phyloP scores from a whole-genome alignment of 1,140 invertebrate species.

The Protaetia brevitarsis region DNA sequence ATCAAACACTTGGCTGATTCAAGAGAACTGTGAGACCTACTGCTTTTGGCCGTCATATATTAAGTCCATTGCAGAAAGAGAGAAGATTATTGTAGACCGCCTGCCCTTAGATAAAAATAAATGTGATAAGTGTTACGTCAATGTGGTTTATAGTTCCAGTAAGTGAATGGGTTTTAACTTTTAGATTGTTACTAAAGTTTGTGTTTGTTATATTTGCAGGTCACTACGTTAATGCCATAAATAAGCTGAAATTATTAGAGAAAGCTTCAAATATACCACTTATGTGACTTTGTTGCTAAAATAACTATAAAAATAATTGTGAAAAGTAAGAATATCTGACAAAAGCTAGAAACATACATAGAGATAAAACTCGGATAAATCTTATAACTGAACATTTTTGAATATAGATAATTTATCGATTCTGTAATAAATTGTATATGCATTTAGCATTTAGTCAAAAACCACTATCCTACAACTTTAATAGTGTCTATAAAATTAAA shows the following conservation, averaged over 20 bases:
- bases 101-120: not conserved
- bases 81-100: conserved; percentile 1
- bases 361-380: no score
- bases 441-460: no score
- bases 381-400: no score
- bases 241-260: not conserved
- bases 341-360: no score
- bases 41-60: conserved; percentile 16
- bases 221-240: conserved; percentile 18
- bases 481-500: no score
- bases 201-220: not conserved
- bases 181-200: not conserved
- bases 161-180: not conserved
- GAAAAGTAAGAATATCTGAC: no score
- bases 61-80: not conserved
- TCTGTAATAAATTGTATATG: no score
- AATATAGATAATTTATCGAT: no score
- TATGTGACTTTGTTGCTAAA: not conserved
- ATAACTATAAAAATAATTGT: no score
- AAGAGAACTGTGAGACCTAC: not conserved
- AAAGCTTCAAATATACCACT: conserved; percentile 10
- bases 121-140: conserved; percentile 15
- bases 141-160: conserved; percentile 17
- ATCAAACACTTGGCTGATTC: not conserved
- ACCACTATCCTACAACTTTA: no score